Evolutionary conservation across 1,140 invertebrate genomes (phyloP), one percentile per base, ranked within the genome.

Genomic region (Drosophila mojavensis): DNA sequence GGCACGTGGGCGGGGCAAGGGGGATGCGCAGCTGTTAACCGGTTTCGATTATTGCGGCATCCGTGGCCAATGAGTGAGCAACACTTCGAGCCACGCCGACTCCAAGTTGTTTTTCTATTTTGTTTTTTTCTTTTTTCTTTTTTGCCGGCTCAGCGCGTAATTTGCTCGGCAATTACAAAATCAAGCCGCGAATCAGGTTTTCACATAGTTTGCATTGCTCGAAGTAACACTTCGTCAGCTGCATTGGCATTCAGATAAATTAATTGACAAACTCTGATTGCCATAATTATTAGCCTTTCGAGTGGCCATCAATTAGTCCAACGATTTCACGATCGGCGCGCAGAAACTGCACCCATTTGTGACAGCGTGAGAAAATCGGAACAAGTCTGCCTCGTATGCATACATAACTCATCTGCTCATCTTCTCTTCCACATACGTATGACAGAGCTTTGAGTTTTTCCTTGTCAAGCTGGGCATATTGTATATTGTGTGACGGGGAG

Each of bases 161-260:
- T 80, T 80, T 62, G 79, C 58, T 39, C 48, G 56, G 41, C 77
- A 79, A 79, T 82, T 84, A 85, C 81, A 84, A 75, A 84, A 84
- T 85, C 81, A 69, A 80, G 81, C 70, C 84, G 50, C 59, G 51
- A n/a, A 61, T 59, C 68, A 47, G 51, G 60, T 39, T 56, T 70
- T 70, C 36, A 59, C 51, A 68, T 74, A 68, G 64, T 73, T 68
- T 30, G 50, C 50, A 74, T 74, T 62, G 60, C 64, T 66, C 47
- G 43, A 17, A 60, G 59, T 62, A 36, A 76, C 78, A 81, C 77
- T 79, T 80, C 20, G 73, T 66, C 65, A 47, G 30, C 53, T 13
- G 39, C 54, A 20, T 48, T 30, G 43, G 62, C 56, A 65, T 75
- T 61, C 59, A 68, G 50, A 76, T 71, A 51, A 62, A 79, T 72